phyloP scores from a whole-genome alignment of 2,888 invertebrate species.

The Chrysolina americana region DNA sequence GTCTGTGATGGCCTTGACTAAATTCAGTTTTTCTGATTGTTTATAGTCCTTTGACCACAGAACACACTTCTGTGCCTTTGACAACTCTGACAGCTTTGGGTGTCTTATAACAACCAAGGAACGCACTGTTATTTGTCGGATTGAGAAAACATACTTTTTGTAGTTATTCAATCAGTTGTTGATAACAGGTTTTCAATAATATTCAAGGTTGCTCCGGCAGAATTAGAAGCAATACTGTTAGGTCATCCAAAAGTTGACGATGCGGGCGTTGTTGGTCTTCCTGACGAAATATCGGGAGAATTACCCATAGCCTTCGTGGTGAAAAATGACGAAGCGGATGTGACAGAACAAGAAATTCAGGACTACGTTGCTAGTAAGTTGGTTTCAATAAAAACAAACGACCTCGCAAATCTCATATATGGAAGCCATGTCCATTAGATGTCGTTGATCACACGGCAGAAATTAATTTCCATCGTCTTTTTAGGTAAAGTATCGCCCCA shows the following conservation, averaged over 20 bases:
- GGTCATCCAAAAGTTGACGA: conserved; percentile 82
- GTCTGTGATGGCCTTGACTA: too few relatives aligned
- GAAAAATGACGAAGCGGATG: conserved; percentile 70
- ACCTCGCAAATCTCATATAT: too few relatives aligned
- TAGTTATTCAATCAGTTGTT: background rate
- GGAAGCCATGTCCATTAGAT: too few relatives aligned
- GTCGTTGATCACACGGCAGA: background rate
- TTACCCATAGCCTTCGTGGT: conserved; percentile 85
- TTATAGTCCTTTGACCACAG: too few relatives aligned
- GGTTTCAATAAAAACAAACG: too few relatives aligned
- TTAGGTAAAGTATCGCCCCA: conserved; percentile 77
- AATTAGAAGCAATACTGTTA: conserved; percentile 86
- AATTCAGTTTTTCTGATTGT: too few relatives aligned
- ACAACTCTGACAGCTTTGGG: too few relatives aligned
- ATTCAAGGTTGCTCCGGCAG: conserved; percentile 83
- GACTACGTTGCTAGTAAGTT: conserved; percentile 70
- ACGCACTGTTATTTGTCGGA: too few relatives aligned
- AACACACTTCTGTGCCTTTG: too few relatives aligned
- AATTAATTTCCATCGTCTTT: background rate
- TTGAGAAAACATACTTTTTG: too few relatives aligned
- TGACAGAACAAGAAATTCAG: conserved; percentile 69
- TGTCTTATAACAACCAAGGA: too few relatives aligned
- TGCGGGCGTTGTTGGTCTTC: conserved; percentile 84
- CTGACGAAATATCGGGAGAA: conserved; percentile 82
- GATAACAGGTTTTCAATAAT: background rate